A percentile compares a stretch with the other conserved stretches of the same genome.
Conservation (phyloP, 2,888 invertebrate genomes). For the Belgica antarctica region DNA sequence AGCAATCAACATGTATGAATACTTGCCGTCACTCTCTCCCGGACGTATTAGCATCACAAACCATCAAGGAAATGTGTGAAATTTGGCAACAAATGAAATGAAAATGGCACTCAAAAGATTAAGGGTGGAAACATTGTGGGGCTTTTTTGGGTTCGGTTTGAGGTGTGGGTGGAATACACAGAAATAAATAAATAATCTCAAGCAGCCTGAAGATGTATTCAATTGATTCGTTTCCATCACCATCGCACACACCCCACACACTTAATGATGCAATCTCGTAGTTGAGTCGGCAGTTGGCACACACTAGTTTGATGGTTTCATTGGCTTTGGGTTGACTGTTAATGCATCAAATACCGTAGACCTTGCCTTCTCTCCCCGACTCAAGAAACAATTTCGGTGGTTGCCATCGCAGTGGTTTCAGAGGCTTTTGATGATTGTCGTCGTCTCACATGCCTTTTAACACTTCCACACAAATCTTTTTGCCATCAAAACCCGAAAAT, state of each 20-base stretch:
- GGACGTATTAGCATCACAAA: no score
- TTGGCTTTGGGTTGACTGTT: conserved; percentile 29
- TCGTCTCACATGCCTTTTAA: conserved; percentile 12
- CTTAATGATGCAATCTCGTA: conserved; percentile 17
- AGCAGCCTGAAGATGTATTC: conserved; percentile 10
- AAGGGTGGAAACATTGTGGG: background rate
- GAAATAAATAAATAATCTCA: conserved; percentile 39
- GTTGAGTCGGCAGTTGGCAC: background rate
- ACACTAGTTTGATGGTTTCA: conserved; percentile 34
- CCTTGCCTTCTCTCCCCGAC: conserved; percentile 27
- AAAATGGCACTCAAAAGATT: conserved; percentile 10
- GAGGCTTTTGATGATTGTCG: conserved; percentile 15
- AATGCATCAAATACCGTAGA: conserved; percentile 34
- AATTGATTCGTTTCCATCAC: conserved; percentile 13
- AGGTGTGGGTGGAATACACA: background rate
- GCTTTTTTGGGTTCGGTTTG: background rate
- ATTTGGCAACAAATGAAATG: conserved; percentile 17
- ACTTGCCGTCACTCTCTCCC: background rate
- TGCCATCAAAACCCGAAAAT: conserved; percentile 18
- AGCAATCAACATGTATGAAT: conserved; percentile 22
- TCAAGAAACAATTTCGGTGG: conserved; percentile 44
- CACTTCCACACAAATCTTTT: conserved; percentile 13
- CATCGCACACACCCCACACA: background rate
- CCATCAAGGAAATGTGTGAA: background rate
- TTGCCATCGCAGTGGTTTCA: conserved; percentile 36